These are phyloP conservation scores for Dryoscopus gambensis DNA, from an alignment of 2,113 vertebrate species.

Conservation along the genomic window DNA sequence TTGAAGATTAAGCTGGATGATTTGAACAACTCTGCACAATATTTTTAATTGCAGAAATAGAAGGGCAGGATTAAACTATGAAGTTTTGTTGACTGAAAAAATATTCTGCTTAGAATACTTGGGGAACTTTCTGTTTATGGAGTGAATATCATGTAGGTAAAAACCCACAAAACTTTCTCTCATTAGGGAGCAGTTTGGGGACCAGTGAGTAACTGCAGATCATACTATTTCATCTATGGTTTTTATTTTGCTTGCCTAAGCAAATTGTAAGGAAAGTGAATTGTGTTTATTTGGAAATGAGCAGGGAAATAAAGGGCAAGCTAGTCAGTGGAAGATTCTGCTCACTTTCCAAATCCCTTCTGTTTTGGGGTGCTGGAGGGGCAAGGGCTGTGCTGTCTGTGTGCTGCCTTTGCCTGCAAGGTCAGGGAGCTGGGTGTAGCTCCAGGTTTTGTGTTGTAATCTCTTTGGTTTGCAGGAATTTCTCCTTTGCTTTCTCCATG, in stretches of 20 bases:
- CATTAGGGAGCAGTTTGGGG: not conserved
- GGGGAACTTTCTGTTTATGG: not conserved
- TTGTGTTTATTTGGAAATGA: not conserved
- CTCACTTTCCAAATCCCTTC: not conserved
- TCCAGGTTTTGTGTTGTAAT: not conserved
- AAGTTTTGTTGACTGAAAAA: not conserved
- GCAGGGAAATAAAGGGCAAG: not conserved
- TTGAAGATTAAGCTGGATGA: not conserved
- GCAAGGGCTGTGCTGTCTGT: not conserved
- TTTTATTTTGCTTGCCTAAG: not conserved
- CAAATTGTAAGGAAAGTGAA: not conserved
- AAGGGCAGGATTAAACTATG: not conserved
- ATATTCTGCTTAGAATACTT: not conserved
- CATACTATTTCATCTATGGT: not conserved
- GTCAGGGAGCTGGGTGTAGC: not conserved
- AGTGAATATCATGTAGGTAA: not conserved
- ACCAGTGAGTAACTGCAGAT: not conserved
- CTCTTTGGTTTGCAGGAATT: not conserved
- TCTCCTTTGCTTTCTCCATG: not conserved
- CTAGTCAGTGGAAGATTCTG: not conserved
- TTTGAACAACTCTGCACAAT: not conserved
- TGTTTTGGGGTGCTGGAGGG: not conserved
- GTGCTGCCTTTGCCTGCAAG: not conserved
- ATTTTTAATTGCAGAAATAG: not conserved
- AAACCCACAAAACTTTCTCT: not conserved